These are phyloP conservation scores for Eufriesea mexicana DNA, from an alignment of 1,140 invertebrate species.

Conservation along the genomic window DNA sequence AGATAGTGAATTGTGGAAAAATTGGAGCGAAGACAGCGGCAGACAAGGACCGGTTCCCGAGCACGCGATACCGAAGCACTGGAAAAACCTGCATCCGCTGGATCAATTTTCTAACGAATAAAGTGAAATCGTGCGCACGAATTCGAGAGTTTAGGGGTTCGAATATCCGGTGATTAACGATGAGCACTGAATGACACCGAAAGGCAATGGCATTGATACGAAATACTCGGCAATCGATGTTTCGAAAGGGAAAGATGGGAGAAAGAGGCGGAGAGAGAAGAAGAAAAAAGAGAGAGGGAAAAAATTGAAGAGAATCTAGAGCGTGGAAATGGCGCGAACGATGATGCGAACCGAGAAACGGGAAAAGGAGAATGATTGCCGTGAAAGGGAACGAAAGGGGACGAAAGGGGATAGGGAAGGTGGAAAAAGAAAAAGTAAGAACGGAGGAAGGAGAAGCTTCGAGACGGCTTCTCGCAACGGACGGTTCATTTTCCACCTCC, in stretches of 20 bases:
- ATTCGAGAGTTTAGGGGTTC: conserved; percentile 41
- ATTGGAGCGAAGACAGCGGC: no score
- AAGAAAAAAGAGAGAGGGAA: background rate
- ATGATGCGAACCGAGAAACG: background rate
- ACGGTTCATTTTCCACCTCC: background rate
- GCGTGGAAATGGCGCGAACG: background rate
- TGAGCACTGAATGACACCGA: conserved; percentile 4
- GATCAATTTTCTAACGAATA: conserved; percentile 61
- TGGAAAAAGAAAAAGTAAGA: background rate
- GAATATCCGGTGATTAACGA: conserved; percentile 52
- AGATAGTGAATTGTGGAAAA: no score
- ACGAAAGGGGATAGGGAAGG: background rate
- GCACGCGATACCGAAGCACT: conserved; percentile 45
- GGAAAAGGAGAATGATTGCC: background rate
- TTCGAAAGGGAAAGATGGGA: background rate
- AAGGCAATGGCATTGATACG: conserved; percentile 46
- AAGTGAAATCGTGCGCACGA: conserved; percentile 57
- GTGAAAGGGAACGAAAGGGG: background rate
- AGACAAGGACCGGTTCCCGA: background rate
- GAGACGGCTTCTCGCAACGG: conserved; percentile 9
- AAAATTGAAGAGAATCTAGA: conserved; percentile 15
- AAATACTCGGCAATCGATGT: conserved; percentile 44
- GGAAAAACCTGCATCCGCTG: conserved; percentile 41
- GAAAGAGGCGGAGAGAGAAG: background rate
- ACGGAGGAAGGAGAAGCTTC: background rate